Percentiles rank a stretch among this genome's conserved stretches.
Conservation (phyloP, 2,113 vertebrate species). For the Antechinus stuartii region DNA sequence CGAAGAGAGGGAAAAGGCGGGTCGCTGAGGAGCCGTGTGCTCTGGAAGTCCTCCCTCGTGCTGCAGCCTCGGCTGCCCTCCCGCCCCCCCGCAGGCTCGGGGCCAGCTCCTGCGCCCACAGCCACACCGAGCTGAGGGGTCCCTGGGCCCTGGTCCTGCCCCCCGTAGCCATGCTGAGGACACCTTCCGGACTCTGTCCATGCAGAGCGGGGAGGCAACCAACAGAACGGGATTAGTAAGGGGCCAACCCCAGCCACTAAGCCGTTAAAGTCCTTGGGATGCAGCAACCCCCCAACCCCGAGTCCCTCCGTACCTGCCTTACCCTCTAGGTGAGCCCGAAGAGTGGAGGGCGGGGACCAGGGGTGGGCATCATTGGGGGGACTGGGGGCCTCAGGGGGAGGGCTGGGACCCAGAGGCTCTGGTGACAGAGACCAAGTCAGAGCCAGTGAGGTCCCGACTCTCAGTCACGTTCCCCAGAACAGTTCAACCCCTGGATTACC, state of each 20-base stretch:
- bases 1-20: no score
- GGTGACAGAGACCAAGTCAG: constrained; percentile 80
- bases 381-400: constrained; percentile 76
- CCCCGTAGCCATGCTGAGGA: constrained; percentile 61
- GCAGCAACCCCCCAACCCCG: constrained; percentile 54
- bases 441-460: constrained; percentile 66
- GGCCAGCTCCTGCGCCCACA: not conserved
- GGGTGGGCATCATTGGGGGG: constrained; percentile 75
- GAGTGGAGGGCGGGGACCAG: constrained; percentile 77
- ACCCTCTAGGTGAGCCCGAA: constrained; percentile 79
- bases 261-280: constrained; percentile 17
- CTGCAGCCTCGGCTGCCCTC: not conserved
- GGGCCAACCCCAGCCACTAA: constrained; percentile 45
- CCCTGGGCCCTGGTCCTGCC: constrained; percentile 7
- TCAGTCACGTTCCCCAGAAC: constrained; percentile 35
- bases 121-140: constrained; percentile 12
- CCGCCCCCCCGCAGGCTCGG: not conserved
- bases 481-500: not conserved
- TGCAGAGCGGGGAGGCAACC: constrained; percentile 39
- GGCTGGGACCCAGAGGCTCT: constrained; percentile 79
- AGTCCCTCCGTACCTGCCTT: constrained; percentile 73
- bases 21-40: not conserved
- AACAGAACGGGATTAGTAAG: constrained; percentile 66
- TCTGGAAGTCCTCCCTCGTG: not conserved
- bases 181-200: constrained; percentile 24